Evolutionary conservation across 2,888 invertebrate species (phyloP).

Genomic region (Drosophila sordidapex): DNA sequence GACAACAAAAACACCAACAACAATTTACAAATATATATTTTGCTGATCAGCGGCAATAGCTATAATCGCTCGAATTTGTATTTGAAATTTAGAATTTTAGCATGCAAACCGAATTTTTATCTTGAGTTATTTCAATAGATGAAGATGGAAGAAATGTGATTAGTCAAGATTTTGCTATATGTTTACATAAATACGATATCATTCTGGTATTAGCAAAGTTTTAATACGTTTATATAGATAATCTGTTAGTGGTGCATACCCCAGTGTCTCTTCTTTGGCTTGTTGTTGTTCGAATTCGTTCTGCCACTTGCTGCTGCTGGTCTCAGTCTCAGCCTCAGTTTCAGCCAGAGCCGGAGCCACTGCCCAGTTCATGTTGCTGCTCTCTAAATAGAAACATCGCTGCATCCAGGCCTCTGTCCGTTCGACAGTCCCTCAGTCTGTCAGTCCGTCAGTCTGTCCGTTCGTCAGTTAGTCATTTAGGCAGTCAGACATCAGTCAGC

Average conservation of each 20-base stretch:
- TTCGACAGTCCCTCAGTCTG: slow-evolving; percentile 22
- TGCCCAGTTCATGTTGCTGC: slow-evolving; percentile 28
- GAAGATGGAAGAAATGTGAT: no score
- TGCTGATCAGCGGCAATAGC: neutral
- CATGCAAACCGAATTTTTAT: neutral
- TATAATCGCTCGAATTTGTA: neutral
- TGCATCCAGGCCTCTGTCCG: slow-evolving; percentile 29
- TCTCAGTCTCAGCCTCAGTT: slow-evolving; percentile 5
- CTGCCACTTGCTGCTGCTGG: slow-evolving; percentile 45
- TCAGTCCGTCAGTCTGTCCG: slow-evolving; percentile 18
- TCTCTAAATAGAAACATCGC: slow-evolving; percentile 77
- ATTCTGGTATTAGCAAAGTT: neutral
- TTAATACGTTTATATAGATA: neutral
- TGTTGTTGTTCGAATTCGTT: slow-evolving; percentile 5
- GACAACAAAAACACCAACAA: neutral
- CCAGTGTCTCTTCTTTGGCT: slow-evolving; percentile 1
- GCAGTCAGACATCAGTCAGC: slow-evolving; percentile 75
- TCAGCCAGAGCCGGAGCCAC: neutral
- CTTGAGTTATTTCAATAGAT: neutral
- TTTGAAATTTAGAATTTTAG: neutral
- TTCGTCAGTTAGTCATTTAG: slow-evolving; percentile 58
- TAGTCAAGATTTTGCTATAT: neutral
- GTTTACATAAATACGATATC: neutral
- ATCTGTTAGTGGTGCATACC: neutral
- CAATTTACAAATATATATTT: neutral